Percentiles rank a stretch among this genome's conserved stretches.
phyloP scores from a whole-genome alignment of 2,113 vertebrate species.

The Sclerurus mexicanus region DNA sequence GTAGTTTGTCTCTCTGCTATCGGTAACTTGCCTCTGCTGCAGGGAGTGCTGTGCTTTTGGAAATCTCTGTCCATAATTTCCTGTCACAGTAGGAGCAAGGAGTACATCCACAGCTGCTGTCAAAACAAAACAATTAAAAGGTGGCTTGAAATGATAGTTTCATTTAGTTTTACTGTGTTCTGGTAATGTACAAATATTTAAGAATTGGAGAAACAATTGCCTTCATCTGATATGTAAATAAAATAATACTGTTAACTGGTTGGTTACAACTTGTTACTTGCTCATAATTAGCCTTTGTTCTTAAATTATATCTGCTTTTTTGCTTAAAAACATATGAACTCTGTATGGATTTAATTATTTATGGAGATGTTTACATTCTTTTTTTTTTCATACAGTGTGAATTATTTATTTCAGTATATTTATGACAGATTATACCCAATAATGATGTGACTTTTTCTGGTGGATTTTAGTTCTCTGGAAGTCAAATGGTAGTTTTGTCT shows the following conservation, averaged over 20 bases:
- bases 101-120: background rate
- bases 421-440: background rate
- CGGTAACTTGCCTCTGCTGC: background rate
- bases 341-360: slow-evolving; percentile 17
- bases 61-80: background rate
- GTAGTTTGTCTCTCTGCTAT: background rate
- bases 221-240: slow-evolving; percentile 26
- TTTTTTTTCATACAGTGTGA: background rate
- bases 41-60: slow-evolving; percentile 3
- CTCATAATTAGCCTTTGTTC: background rate
- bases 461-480: background rate
- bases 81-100: background rate
- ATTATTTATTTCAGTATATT: slow-evolving; percentile 28
- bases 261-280: background rate
- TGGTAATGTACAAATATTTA: background rate
- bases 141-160: background rate
- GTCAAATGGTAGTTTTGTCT: background rate
- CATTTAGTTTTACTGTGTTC: background rate
- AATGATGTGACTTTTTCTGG: background rate
- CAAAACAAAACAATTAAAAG: background rate
- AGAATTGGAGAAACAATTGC: background rate
- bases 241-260: background rate
- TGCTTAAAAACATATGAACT: background rate
- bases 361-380: background rate
- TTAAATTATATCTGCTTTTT: background rate